A percentile compares a stretch with the other conserved stretches of the same genome.
phyloP scores from a whole-genome alignment of 1,140 invertebrate species.

The Megathymus violae region DNA sequence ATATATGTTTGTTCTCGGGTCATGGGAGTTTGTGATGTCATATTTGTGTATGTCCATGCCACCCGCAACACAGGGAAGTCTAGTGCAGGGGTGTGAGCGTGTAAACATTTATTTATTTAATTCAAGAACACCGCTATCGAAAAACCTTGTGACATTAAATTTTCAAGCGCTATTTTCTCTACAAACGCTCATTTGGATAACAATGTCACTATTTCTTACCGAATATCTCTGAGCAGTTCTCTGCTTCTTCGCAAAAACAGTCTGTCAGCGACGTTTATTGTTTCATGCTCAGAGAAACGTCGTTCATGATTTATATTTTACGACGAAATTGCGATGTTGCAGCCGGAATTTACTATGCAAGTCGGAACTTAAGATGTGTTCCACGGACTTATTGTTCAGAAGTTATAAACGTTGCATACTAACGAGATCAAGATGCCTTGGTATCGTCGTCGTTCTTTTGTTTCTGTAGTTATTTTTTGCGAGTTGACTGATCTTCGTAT shows the following conservation, averaged over 20 bases:
- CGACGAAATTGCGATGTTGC: slow-evolving; percentile 26
- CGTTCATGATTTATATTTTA: slow-evolving; percentile 26
- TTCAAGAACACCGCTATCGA: background rate
- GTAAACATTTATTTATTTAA: too few relatives aligned
- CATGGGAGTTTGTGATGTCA: too few relatives aligned
- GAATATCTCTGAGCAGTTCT: slow-evolving; percentile 7
- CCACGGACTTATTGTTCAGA: slow-evolving; percentile 15
- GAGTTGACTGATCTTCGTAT: too few relatives aligned
- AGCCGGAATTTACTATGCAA: slow-evolving; percentile 20
- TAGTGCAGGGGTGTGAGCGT: too few relatives aligned
- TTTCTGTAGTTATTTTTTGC: background rate
- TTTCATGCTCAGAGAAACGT: slow-evolving; percentile 24
- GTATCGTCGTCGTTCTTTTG: background rate
- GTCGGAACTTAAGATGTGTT: slow-evolving; percentile 19
- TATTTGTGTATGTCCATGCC: too few relatives aligned
- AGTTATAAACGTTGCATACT: slow-evolving; percentile 9
- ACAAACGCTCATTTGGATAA: slow-evolving; percentile 8
- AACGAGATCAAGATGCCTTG: background rate
- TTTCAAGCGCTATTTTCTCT: background rate
- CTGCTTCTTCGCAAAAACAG: slow-evolving; percentile 22
- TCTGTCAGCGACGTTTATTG: slow-evolving; percentile 27
- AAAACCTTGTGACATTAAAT: background rate
- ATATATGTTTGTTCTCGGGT: too few relatives aligned
- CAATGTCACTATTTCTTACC: slow-evolving; percentile 4
- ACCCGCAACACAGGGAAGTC: too few relatives aligned